Evolutionary conservation across 1,140 invertebrate genomes (phyloP).

Genomic region (Pseudoatta argentina): DNA sequence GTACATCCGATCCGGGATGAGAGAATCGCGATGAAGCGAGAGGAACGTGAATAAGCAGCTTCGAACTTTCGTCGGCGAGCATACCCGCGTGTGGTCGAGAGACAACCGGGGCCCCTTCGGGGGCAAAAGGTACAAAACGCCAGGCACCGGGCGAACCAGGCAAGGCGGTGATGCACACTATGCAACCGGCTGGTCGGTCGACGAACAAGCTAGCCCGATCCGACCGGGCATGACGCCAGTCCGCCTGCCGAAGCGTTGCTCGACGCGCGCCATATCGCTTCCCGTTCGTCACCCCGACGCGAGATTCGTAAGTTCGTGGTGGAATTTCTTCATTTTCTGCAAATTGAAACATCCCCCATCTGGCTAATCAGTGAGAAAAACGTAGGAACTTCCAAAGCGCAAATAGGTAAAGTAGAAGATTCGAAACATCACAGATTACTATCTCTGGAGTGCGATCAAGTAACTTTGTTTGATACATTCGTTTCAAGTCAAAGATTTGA

Average conservation of each 20-base stretch:
- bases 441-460: background rate
- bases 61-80: slow-evolving; percentile 52
- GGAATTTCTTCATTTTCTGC: background rate
- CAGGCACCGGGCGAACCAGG: slow-evolving; percentile 59
- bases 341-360: background rate
- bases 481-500: background rate
- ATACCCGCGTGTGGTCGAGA: slow-evolving; percentile 59
- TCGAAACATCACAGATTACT: background rate
- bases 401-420: slow-evolving; percentile 22
- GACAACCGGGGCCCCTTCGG: slow-evolving; percentile 55
- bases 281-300: background rate
- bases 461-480: background rate
- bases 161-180: slow-evolving; percentile 68
- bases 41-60: background rate
- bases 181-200: slow-evolving; percentile 48
- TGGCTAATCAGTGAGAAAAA: background rate
- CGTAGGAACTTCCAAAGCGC: background rate
- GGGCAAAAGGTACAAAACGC: slow-evolving; percentile 69
- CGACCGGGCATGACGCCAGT: slow-evolving; percentile 74
- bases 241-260: slow-evolving; percentile 60
- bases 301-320: background rate
- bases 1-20: background rate
- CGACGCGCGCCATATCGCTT: slow-evolving; percentile 30
- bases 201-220: slow-evolving; percentile 65
- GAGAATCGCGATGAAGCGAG: background rate